These are phyloP conservation scores for Theocolax elegans DNA, from an alignment of 1,140 invertebrate genomes.

Conservation along the genomic window DNA sequence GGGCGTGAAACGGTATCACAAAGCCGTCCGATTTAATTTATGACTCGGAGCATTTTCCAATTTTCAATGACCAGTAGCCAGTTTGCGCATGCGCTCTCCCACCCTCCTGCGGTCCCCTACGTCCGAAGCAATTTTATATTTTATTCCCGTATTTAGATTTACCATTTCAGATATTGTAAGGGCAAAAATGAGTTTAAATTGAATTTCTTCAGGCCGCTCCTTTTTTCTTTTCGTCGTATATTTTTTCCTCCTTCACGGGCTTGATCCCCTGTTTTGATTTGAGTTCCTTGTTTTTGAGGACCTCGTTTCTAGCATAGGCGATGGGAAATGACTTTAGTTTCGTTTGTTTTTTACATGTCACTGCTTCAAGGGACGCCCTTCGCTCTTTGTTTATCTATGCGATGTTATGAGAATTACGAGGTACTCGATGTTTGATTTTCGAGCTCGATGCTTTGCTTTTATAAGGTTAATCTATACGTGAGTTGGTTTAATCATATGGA, in stretches of 20 bases:
- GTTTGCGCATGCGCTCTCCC: not conserved
- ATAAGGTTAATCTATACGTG: not conserved
- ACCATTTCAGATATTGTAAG: constrained; percentile 59
- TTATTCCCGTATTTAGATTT: constrained; percentile 62
- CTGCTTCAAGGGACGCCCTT: constrained; percentile 30
- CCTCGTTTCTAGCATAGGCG: constrained; percentile 13
- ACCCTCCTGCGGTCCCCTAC: not conserved
- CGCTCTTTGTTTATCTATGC: constrained; percentile 37
- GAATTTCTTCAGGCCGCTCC: constrained; percentile 51
- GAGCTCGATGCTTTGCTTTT: not conserved
- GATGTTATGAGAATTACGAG: constrained; percentile 15
- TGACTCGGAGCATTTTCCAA: constrained; percentile 55
- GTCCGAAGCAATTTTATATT: constrained; percentile 59
- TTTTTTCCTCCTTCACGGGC: constrained; percentile 31
- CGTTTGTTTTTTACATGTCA: constrained; percentile 25
- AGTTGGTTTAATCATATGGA: constrained; percentile 46
- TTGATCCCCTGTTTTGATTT: not conserved
- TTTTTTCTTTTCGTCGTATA: constrained; percentile 13
- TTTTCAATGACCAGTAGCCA: constrained; percentile 56
- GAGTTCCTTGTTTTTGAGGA: constrained; percentile 4
- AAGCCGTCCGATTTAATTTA: constrained; percentile 54
- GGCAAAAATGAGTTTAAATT: constrained; percentile 64
- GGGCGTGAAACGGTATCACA: not conserved
- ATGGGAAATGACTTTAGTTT: constrained; percentile 21
- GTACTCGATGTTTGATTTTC: not conserved